These are phyloP conservation scores for Mylabris phalerata DNA, from an alignment of 1,140 invertebrate species.

Conservation along the genomic window DNA sequence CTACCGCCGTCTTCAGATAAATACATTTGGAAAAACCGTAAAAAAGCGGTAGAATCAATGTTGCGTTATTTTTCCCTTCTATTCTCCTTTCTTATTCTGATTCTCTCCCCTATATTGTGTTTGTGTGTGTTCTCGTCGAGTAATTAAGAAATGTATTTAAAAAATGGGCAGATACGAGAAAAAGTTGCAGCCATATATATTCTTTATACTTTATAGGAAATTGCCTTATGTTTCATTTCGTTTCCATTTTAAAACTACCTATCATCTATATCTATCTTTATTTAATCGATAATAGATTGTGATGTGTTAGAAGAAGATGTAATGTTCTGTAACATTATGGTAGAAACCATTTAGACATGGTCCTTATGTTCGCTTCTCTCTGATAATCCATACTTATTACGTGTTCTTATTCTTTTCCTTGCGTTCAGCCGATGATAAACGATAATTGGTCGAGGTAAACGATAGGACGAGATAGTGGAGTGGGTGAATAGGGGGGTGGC, in stretches of 20 bases:
- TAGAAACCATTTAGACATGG: conserved; percentile 17
- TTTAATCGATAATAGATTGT: conserved; percentile 1
- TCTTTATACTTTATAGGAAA: conserved; percentile 37
- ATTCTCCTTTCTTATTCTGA: too few relatives aligned
- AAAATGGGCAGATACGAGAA: conserved; percentile 34
- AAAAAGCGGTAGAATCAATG: too few relatives aligned
- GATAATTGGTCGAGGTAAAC: conserved; percentile 37
- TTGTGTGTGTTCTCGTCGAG: neutral
- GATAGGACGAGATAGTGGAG: conserved; percentile 20
- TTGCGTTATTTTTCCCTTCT: too few relatives aligned
- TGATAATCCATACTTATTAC: conserved; percentile 42
- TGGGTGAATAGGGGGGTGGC: neutral
- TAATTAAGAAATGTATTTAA: conserved; percentile 38
- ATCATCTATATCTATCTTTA: neutral
- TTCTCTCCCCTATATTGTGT: too few relatives aligned
- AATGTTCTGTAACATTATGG: conserved; percentile 4
- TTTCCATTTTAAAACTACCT: conserved; percentile 11
- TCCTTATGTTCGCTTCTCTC: conserved; percentile 32
- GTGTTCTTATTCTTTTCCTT: conserved; percentile 38
- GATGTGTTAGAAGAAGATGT: conserved; percentile 8
- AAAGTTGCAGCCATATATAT: conserved; percentile 35
- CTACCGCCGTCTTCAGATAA: too few relatives aligned
- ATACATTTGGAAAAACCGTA: too few relatives aligned
- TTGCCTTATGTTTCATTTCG: conserved; percentile 33
- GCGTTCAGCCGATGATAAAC: conserved; percentile 36